These are phyloP conservation scores for Chorisops tibialis DNA, from an alignment of 2,888 invertebrate species.

Conservation along the genomic window DNA sequence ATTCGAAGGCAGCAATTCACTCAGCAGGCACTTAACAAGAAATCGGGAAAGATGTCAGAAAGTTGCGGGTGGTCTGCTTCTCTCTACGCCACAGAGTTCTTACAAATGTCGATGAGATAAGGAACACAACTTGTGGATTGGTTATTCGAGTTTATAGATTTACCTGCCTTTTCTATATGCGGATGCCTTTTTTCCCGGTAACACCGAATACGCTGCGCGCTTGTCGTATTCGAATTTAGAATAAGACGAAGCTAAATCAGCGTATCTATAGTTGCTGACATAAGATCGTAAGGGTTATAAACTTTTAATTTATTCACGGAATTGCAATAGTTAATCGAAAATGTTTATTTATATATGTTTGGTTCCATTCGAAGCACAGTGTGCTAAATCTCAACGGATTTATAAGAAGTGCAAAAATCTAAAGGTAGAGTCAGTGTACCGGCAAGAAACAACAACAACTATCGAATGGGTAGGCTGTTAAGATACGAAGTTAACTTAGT, in stretches of 20 bases:
- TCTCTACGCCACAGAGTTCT: slow-evolving; percentile 27
- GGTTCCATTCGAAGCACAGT: too few species aligned
- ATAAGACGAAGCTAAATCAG: slow-evolving; percentile 8
- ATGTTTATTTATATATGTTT: too few species aligned
- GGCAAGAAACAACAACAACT: too few species aligned
- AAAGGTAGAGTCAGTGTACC: too few species aligned
- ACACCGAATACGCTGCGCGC: background rate
- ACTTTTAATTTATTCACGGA: slow-evolving; percentile 17
- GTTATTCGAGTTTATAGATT: background rate
- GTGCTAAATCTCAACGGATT: too few species aligned
- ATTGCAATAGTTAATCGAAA: background rate
- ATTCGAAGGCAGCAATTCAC: slow-evolving; percentile 12
- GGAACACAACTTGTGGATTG: slow-evolving; percentile 16
- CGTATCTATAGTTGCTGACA: slow-evolving; percentile 10
- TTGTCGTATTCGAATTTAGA: background rate
- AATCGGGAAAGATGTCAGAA: slow-evolving; percentile 22
- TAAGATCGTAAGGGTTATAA: slow-evolving; percentile 8
- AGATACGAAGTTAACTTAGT: too few species aligned
- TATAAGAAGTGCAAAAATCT: too few species aligned
- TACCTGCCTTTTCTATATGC: background rate
- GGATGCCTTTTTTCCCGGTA: background rate
- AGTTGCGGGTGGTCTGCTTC: slow-evolving; percentile 30
- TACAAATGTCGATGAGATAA: slow-evolving; percentile 32
- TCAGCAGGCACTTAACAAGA: slow-evolving; percentile 27
- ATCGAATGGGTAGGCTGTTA: too few species aligned